Base-by-base conservation (phyloP, 2,888 invertebrate genomes). In the Deroplatys truncata region DNA sequence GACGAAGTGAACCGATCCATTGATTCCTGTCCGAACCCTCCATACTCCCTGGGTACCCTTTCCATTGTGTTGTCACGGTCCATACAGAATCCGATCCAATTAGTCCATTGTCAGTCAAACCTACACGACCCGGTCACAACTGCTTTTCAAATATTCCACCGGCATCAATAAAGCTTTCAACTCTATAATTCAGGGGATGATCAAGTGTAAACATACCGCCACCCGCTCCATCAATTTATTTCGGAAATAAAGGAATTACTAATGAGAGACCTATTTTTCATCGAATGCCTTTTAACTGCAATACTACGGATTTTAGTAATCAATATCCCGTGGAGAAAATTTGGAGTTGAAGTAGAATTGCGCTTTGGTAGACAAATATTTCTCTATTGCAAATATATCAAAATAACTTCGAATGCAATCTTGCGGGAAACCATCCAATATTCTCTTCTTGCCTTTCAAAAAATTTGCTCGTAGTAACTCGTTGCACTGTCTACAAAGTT, bases 141-240 rank as follows among this genome's bases (percentile, higher is more conserved):
- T 86, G 82, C 84, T 88, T 90, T 90, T 90, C 88, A 90, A 90
- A 88, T 90, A 90, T 90, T 84, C 88, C 16, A 72, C 56, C 56
- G 25, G 56, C 72, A 82, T 72, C 86, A 28, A 56, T 86, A 85
- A 31, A 35, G n/a, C 84, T 85, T 85, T 85, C 49, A 72, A 72
- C 56, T 85, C 31, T 49, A 85, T 85, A 49, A 85, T 85, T 43
- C 85, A 85, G 35, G 28, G 85, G 56, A 49, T 85, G 85, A 85
- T 85, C 85, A 85, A 85, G 85, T 85, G 49, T 85, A 85, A 85
- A 85, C 85, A 85, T 28, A 20, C 28, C 84, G 7, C 29, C 15
- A 15, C 25, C 25, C 56, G 25, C 56, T 72, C 56, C 56, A 72
- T 72, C 56, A 72, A 72, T 72, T 72, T 72, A 72, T 72, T 20